Percentiles rank a stretch among this genome's conserved stretches.
These are phyloP conservation scores for Xiphophorus hellerii DNA, from an alignment of 2,113 vertebrate species.

Conservation along the genomic window DNA sequence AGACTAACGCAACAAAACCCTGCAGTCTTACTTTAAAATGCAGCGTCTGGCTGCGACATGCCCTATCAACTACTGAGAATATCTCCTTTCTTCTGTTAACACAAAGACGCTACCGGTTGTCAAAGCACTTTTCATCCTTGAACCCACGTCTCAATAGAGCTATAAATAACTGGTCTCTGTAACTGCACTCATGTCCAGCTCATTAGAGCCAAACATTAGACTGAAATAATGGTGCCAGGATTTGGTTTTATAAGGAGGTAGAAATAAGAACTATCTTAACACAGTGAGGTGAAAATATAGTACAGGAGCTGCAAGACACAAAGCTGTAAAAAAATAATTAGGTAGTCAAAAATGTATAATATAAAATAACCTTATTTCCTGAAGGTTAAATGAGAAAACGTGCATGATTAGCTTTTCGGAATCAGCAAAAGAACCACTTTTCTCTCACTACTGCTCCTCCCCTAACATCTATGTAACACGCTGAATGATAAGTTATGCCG, in stretches of 20 bases:
- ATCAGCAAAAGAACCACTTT: constrained; percentile 35
- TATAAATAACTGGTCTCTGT: constrained; percentile 67
- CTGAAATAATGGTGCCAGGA: constrained; percentile 54
- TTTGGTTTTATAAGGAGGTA: constrained; percentile 23
- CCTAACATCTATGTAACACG: constrained; percentile 8
- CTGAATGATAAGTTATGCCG: constrained; percentile 49
- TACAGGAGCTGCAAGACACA: background rate
- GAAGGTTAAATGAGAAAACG: constrained; percentile 39
- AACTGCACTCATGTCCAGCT: constrained; percentile 53
- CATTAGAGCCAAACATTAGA: constrained; percentile 61
- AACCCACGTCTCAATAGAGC: constrained; percentile 52
- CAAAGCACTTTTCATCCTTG: constrained; percentile 57
- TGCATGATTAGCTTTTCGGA: constrained; percentile 44
- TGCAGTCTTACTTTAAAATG: constrained; percentile 34
- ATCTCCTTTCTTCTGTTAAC: constrained; percentile 51
- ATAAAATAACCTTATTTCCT: constrained; percentile 19
- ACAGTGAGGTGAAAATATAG: constrained; percentile 18
- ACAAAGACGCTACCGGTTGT: constrained; percentile 46
- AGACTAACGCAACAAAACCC: constrained; percentile 29
- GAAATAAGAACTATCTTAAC: constrained; percentile 18
- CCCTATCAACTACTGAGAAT: constrained; percentile 57
- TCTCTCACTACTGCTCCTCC: background rate
- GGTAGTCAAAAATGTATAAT: constrained; percentile 8
- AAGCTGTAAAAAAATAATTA: background rate
- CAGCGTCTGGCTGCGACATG: constrained; percentile 30